A percentile compares a stretch with the other conserved stretches of the same genome.
These are phyloP conservation scores for Meliscaeva auricollis DNA, from an alignment of 2,888 invertebrate genomes.

Conservation along the genomic window DNA sequence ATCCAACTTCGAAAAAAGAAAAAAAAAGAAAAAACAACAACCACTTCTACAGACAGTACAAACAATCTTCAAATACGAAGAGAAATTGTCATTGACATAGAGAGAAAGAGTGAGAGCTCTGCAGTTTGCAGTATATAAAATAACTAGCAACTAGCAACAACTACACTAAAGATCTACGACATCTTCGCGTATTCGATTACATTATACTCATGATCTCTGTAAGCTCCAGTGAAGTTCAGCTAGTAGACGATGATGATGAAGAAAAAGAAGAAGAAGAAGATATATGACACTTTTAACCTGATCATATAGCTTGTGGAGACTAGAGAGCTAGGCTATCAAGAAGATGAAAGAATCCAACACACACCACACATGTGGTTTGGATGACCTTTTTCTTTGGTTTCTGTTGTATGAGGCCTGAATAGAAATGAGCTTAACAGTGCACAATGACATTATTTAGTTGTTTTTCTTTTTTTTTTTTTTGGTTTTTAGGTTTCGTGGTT, in stretches of 20 bases:
- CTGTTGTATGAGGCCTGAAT: conserved; percentile 7
- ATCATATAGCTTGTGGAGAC: conserved; percentile 21
- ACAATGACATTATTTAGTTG: conserved; percentile 18
- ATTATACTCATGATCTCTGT: conserved; percentile 22
- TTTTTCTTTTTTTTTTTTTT: no score
- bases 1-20: neutral
- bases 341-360: neutral
- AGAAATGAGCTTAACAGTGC: conserved; percentile 5
- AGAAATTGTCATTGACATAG: conserved; percentile 72
- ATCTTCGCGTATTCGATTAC: conserved; percentile 68
- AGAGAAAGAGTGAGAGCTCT: conserved; percentile 23
- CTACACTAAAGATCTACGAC: conserved; percentile 13
- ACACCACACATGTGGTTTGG: conserved; percentile 30
- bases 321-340: neutral
- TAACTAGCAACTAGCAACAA: neutral
- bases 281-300: conserved; percentile 68
- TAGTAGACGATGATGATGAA: neutral
- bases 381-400: conserved; percentile 60
- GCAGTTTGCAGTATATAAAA: neutral
- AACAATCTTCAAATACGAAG: conserved; percentile 26
- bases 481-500: neutral
- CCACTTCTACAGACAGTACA: neutral
- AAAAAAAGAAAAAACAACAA: conserved; percentile 44
- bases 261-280: conserved; percentile 29
- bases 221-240: conserved; percentile 29